Percentiles rank a stretch among this genome's conserved stretches.
These are phyloP conservation scores for Egretta garzetta DNA, from an alignment of 2,113 vertebrate species.

Conservation along the genomic window DNA sequence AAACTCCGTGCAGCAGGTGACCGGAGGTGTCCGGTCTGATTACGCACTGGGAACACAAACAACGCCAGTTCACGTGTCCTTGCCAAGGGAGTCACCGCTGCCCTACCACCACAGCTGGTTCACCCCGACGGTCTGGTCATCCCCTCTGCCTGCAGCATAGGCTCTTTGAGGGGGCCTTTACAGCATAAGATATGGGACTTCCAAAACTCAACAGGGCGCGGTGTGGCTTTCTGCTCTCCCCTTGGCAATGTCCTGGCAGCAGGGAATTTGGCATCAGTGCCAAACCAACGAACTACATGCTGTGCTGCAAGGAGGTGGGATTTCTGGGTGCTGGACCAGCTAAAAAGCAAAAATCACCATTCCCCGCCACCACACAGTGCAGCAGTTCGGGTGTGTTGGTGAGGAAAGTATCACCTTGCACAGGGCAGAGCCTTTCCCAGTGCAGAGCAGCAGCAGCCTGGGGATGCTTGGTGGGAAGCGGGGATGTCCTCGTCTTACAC, in stretches of 20 bases:
- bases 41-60: neutral
- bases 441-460: neutral
- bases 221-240: neutral
- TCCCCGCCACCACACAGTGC: neutral
- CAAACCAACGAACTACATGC: accelerated
- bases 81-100: accelerated
- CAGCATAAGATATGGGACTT: accelerated
- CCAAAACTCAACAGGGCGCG: neutral
- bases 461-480: neutral
- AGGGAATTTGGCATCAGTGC: neutral
- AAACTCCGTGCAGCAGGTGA: neutral
- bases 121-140: neutral
- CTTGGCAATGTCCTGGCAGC: neutral
- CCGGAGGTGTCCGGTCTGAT: neutral
- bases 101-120: neutral
- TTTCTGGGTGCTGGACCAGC: neutral
- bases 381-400: neutral
- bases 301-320: neutral
- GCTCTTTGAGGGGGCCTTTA: neutral
- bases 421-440: neutral
- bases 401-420: neutral
- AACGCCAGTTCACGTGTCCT: accelerated
- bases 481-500: neutral
- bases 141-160: neutral
- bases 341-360: neutral